Percentiles rank a stretch among this genome's conserved stretches.
phyloP scores from a whole-genome alignment of 2,888 invertebrate species.

The Tupiocoris notatus region DNA sequence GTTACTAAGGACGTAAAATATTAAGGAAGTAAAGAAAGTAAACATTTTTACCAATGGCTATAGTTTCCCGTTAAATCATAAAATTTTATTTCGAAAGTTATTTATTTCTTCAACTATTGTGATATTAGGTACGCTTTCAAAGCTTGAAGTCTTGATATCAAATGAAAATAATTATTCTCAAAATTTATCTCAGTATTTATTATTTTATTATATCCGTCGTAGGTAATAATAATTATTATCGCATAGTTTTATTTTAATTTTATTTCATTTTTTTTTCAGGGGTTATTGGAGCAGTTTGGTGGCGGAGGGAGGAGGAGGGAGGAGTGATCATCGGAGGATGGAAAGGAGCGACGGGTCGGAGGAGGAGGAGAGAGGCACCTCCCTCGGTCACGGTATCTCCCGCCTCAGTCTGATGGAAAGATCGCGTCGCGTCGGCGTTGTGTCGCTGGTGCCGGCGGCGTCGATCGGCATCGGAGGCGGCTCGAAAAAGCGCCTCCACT shows the following conservation, averaged over 20 bases:
- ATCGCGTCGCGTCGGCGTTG: constrained; percentile 41
- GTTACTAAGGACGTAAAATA: no score
- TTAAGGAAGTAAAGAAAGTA: no score
- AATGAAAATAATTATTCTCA: no score
- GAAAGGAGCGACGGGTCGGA: constrained; percentile 68
- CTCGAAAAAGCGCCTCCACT: constrained; percentile 34
- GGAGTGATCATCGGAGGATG: constrained; percentile 51
- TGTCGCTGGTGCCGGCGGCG: constrained; percentile 15
- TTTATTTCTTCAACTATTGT: no score
- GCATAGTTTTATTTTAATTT: neutral
- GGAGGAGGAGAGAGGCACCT: constrained; percentile 59
- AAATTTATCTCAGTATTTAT: neutral
- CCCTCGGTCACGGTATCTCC: constrained; percentile 51
- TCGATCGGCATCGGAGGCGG: constrained; percentile 32
- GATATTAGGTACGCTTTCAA: no score
- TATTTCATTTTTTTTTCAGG: no score
- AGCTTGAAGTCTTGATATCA: no score
- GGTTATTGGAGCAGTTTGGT: constrained; percentile 46
- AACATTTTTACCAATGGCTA: no score
- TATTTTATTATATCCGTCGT: neutral
- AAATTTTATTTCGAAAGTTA: no score
- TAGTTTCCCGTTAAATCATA: no score
- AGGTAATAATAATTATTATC: neutral
- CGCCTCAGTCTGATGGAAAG: constrained; percentile 51
- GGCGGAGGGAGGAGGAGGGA: constrained; percentile 44